Evolutionary conservation across 30 jellyfish, hydroid and myxozoan species (phyloP), one percentile per base, ranked within the genome.

Genomic region (Cassiopea xamachana): DNA sequence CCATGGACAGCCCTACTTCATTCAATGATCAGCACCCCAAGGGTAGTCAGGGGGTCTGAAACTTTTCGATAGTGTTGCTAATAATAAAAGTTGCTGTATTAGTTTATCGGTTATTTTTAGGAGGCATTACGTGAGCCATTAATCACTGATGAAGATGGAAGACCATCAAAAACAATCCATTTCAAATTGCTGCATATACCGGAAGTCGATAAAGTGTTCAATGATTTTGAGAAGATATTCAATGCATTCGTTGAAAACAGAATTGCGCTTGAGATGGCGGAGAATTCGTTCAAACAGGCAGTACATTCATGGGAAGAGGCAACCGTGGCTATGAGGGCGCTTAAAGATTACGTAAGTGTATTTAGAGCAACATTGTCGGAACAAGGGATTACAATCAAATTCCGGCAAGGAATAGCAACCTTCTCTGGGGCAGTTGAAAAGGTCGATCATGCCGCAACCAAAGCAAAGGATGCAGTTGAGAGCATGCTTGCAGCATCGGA

Each of bases 231-330:
- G 81, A 61, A 61, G 13, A 69, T 69, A 18, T 61, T 84, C 67
- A 84, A 84, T 46, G 73, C 92, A 72, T 84, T 84, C n/a, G 92
- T 84, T 18, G 85, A 84, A 72, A 73, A 84, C 62, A 51, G 92
- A 5, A 84, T 84, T 2, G 92, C 92, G 48, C 59, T 84, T 70
- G 92, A 84, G 43, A 55, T 67, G 43, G 86, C 92, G 15, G 86
- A 47, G 72, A 84, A 72, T 15, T 46, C 92, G 50, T 49, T 84
- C 49, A 84, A 84, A 50, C 17, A 18, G 16, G 86, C 92, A 0
- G 86, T 84, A 39, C 86, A 46, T 8, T 46, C 77, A 44, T 12
- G 71, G 4, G 48, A 50, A 39, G 50, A 51, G 15, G 13, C 72
- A 27, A 27, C 39, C 16, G 51, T 70, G 46, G 80, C 86, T 5